phyloP scores from a whole-genome alignment of 2,113 vertebrate genomes.

The Sphyrna mokarran region DNA sequence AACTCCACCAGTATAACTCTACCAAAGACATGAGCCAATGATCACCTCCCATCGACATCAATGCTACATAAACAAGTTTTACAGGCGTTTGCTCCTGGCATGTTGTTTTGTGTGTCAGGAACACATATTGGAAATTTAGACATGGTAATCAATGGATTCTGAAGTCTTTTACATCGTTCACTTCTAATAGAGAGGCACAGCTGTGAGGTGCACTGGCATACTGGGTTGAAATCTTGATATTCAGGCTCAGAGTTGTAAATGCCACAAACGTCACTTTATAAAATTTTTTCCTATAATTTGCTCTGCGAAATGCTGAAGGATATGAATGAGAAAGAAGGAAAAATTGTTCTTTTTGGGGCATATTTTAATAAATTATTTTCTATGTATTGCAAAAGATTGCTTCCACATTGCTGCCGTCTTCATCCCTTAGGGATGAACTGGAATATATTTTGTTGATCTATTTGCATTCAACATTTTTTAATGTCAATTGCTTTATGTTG shows the following conservation, averaged over 20 bases:
- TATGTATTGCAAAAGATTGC: not conserved
- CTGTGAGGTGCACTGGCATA: not conserved
- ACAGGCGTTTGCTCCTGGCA: not conserved
- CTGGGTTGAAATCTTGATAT: not conserved
- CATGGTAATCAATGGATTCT: not conserved
- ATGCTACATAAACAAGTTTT: not conserved
- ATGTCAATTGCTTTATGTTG: not conserved
- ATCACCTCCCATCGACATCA: not conserved
- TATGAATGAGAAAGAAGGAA: not conserved
- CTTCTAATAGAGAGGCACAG: not conserved
- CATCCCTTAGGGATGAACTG: not conserved
- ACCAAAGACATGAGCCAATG: no score
- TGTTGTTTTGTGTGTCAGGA: not conserved
- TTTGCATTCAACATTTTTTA: not conserved
- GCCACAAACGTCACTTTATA: not conserved
- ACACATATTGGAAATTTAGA: not conserved
- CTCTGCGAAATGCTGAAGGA: not conserved
- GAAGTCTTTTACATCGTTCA: not conserved
- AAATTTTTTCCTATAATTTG: not conserved
- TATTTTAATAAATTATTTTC: not conserved
- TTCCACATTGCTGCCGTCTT: not conserved
- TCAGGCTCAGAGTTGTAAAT: not conserved
- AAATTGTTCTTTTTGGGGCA: not conserved
- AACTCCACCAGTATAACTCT: not conserved
- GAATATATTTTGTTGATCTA: not conserved